Percentiles rank a stretch among this genome's conserved stretches.
phyloP scores from a whole-genome alignment of 64 coral and sea anemone species.

The Astreopora myriophthalma region DNA sequence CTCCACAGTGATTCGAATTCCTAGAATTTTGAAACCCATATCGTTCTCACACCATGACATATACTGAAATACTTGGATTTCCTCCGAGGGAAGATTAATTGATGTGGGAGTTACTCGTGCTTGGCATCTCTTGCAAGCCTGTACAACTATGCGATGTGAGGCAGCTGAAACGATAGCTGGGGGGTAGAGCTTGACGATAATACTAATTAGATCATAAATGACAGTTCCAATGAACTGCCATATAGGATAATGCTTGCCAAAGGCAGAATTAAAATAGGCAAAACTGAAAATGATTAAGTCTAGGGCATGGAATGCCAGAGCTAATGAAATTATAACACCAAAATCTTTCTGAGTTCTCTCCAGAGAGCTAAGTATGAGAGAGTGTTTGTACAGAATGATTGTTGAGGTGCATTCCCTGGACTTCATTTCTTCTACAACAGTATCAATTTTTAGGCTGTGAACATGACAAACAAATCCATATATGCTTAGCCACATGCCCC shows the following conservation, averaged over 20 bases:
- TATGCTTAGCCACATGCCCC: slow-evolving; percentile 61
- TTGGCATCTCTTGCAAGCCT: slow-evolving; percentile 60
- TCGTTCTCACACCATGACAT: slow-evolving; percentile 60
- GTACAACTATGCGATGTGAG: slow-evolving; percentile 60
- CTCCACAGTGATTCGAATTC: slow-evolving; percentile 76
- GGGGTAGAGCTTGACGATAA: slow-evolving; percentile 70
- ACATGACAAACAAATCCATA: slow-evolving; percentile 83
- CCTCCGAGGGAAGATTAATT: slow-evolving; percentile 46
- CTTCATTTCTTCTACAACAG: slow-evolving; percentile 56
- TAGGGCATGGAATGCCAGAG: slow-evolving; percentile 58
- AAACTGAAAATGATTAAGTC: slow-evolving; percentile 81
- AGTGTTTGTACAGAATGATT: slow-evolving; percentile 31
- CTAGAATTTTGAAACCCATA: slow-evolving; percentile 76
- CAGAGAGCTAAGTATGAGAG: slow-evolving; percentile 28
- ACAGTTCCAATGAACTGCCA: slow-evolving; percentile 76
- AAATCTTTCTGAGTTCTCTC: slow-evolving; percentile 76
- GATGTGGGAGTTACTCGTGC: slow-evolving; percentile 14
- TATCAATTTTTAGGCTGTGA: slow-evolving; percentile 72
- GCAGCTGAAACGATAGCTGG: slow-evolving; percentile 70
- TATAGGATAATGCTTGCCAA: slow-evolving; percentile 55
- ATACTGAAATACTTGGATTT: slow-evolving; percentile 75
- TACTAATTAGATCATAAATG: slow-evolving; percentile 71
- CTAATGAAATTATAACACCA: slow-evolving; percentile 67
- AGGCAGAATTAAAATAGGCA: slow-evolving; percentile 71
- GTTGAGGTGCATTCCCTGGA: slow-evolving; percentile 4